Base-by-base conservation (phyloP, 2,888 invertebrate genomes). In the Troilus luridus region DNA sequence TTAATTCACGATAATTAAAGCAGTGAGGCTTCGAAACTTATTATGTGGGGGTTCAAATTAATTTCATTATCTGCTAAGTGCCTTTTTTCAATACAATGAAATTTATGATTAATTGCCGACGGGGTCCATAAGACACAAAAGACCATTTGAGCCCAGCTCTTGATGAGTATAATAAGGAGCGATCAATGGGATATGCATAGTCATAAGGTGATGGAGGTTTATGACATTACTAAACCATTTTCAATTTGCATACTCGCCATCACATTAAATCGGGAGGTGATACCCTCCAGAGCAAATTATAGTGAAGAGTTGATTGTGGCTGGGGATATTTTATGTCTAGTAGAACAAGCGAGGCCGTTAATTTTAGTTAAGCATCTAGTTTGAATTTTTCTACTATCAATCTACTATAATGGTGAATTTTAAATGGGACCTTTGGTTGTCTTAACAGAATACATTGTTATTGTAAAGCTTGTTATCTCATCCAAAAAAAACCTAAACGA, bases 21-120 rank as follows among this genome's bases (percentile, higher is more conserved):
- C 9, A n/a, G n/a, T 56, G 56, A 54, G 85, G 54, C 27, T 56
- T 85, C 12, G 10, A 21, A 21, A 56, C 56, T 19, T 56, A 85
- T 56, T 85, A n/a, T 85, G 85, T n/a, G 56, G n/a, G n/a, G 85
- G 21, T 85, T 77, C 56, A 85, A 85, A 85, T 85, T 85, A 85
- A 85, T 85, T 85, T 85, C 85, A 85, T 85, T 85, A 85, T 85
- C 85, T 21, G 9, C 56, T 85, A 85, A 85, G 85, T 85, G 85
- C 85, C 85, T 85, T 85, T 85, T 85, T 85, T 85, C 85, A 85
- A 85, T 85, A 85, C 85, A 85, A 85, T 85, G 85, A 85, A 85
- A 56, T 85, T 85, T 85, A 58, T 85, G 56, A 85, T 85, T 85
- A 58, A 85, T 85, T 85, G 85, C 85, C 85, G 56, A n/a, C 56